Evolutionary conservation across 2,113 vertebrate genomes (phyloP), one percentile per base, ranked within the genome.

Genomic region (Ailurus styani): DNA sequence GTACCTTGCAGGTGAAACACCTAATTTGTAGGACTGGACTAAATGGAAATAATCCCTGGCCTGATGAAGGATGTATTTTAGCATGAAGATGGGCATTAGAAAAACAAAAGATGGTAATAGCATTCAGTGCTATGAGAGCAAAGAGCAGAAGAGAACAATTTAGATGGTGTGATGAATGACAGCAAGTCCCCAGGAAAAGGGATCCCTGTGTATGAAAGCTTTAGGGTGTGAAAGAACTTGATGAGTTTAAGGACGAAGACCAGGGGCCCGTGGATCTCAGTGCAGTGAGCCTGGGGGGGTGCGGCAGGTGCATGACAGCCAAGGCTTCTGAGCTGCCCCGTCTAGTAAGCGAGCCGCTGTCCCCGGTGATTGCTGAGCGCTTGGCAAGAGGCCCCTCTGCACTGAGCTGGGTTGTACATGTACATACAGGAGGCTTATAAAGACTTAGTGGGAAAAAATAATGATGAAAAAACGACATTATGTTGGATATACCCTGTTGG

Each of bases 301-400:
- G 1, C 6, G 18, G 42, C 42, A 8, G 15, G 42, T 6, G 57
- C 17, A 23, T 5, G 4, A 57, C 11, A 6, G n/a, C 20, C 73
- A 37, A 0, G 0, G 21, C 40, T 45, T 12, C 12, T 1, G 14
- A 2, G 72, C 42, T 0, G 0, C 31, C 40, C 25, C 0, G 1
- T 14, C 45, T 18, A 17, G 7, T 0, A 15, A 54, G 27, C 27
- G 7, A 34, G 47, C 27, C 0, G 0, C 47, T 2, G 45, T 42
- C n/a, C 23, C 1, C 0, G 37, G 47, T 14, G 47, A 42, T 18
- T 8, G 6, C 11, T 9, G n/a, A 81, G 47, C 0, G 0, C 5
- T 8, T 55, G 17, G 7, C 11, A 1, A 4, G 31, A 29, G 79
- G 12, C 54, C n/a, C 21, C 79, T 27, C n/a, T 25, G 47, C 27